Percentiles rank a stretch among this genome's conserved stretches.
These are phyloP conservation scores for Pemphigus obesinymphae DNA, from an alignment of 1,140 invertebrate genomes.

Conservation along the genomic window DNA sequence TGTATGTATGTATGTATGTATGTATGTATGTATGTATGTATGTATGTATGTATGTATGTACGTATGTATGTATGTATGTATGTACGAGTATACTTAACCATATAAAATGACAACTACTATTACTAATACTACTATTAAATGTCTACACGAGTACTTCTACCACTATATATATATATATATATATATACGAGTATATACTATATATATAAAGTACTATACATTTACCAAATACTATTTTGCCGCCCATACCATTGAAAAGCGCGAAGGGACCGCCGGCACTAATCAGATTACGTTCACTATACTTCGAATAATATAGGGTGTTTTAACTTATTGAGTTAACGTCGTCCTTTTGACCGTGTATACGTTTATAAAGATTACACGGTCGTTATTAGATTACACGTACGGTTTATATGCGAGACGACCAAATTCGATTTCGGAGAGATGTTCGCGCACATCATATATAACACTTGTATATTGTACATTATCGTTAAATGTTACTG, in stretches of 20 bases:
- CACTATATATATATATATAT: background rate
- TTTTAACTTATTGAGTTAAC: slow-evolving; percentile 35
- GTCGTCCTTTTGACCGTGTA: slow-evolving; percentile 35
- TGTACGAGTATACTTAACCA: no score
- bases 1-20: no score
- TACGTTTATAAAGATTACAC: slow-evolving; percentile 29
- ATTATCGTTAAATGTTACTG: background rate
- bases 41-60: no score
- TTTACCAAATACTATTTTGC: background rate
- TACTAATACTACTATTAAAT: no score
- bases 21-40: no score
- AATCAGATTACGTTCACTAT: slow-evolving; percentile 2
- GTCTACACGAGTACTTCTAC: background rate
- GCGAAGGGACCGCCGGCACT: background rate
- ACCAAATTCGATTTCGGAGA: slow-evolving; percentile 14
- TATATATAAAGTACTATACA: no score
- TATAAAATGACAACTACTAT: no score
- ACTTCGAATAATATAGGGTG: background rate
- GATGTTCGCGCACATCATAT: background rate
- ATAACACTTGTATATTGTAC: background rate
- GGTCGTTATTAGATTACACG: slow-evolving; percentile 38
- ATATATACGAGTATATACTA: background rate
- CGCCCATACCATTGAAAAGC: background rate
- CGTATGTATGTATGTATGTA: no score
- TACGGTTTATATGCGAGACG: background rate